These are phyloP conservation scores for Leuciscus waleckii DNA, from an alignment of 2,797 vertebrate species.

Conservation along the genomic window DNA sequence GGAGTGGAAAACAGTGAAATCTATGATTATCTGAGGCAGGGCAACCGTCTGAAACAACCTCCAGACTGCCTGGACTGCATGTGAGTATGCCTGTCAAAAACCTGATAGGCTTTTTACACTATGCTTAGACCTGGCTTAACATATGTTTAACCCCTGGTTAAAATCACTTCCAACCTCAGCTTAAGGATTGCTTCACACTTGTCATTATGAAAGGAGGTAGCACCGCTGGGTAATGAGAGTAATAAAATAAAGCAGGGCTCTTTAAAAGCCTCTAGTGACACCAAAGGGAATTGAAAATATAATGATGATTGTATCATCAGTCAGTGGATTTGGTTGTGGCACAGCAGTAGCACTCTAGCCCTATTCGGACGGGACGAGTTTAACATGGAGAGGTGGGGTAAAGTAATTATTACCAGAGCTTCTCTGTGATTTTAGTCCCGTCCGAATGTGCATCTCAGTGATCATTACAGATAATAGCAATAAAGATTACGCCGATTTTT, in stretches of 20 bases:
- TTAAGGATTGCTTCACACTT: neutral
- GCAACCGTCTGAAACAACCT: conserved; percentile 91
- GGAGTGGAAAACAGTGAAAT: conserved; percentile 95
- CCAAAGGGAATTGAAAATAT: neutral
- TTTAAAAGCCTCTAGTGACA: neutral
- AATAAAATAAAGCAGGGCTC: neutral
- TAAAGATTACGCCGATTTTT: too few species aligned
- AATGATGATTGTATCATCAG: too few species aligned
- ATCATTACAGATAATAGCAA: too few species aligned
- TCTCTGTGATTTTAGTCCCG: too few species aligned
- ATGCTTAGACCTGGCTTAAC: neutral
- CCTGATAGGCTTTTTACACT: neutral
- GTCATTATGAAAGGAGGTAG: neutral
- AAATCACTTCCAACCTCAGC: neutral
- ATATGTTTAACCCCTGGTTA: neutral
- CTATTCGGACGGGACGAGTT: too few species aligned
- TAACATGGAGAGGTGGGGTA: too few species aligned
- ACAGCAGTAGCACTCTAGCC: neutral
- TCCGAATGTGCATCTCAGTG: too few species aligned
- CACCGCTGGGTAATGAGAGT: neutral
- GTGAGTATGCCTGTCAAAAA: conserved; percentile 73
- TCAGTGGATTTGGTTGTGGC: neutral
- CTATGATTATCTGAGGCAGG: conserved; percentile 91
- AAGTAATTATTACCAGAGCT: too few species aligned
- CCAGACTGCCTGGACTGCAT: conserved; percentile 90